Evolutionary conservation across 2,888 invertebrate genomes (phyloP), one percentile per base, ranked within the genome.

Genomic region (Patella pellucida): DNA sequence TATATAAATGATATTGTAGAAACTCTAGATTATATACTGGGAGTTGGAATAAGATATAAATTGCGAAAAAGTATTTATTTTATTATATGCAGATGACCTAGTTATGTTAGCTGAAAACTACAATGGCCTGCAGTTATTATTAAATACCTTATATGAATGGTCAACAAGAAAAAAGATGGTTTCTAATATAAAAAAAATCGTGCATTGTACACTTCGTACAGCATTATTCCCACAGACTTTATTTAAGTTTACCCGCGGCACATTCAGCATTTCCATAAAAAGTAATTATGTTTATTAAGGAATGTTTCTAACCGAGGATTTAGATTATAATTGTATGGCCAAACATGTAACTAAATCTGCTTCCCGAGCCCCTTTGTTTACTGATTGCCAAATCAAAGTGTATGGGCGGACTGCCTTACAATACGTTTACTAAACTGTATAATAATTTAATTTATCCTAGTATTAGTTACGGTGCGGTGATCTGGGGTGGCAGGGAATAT

Each of bases 181-280:
- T n/a, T 54, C 81, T 16, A 82, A 82, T 70, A 19, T 7, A 51
- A 27, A 23, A n/a, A 12, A 82, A 82, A 75, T 74, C 81, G 52
- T 79, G 78, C 68, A 62, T 78, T 75, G 72, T 81, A 12, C 80
- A 82, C 67, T 79, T 82, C 52, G 79, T 31, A 71, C 70, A 52
- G 16, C 16, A 1, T 72, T 69, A 31, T 31, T 69, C 11, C 4
- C 51, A 16, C 74, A 41, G 41, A 62, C 75, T 50, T 19, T 54
- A 15, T 23, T 14, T 68, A 52, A 56, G 19, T 81, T 81, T 56
- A 70, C n/a, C 9, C 72, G 76, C 78, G 79, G 78, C 52, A 69
- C 71, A 52, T 51, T 51, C 2, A 50, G 11, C 9, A 12, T 79
- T 3, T 9, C 62, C 4, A 71, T 75, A 14, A 68, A 68, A 14